phyloP scores from a whole-genome alignment of 2,113 vertebrate genomes.

The Sinocyclocheilus rhinocerous region DNA sequence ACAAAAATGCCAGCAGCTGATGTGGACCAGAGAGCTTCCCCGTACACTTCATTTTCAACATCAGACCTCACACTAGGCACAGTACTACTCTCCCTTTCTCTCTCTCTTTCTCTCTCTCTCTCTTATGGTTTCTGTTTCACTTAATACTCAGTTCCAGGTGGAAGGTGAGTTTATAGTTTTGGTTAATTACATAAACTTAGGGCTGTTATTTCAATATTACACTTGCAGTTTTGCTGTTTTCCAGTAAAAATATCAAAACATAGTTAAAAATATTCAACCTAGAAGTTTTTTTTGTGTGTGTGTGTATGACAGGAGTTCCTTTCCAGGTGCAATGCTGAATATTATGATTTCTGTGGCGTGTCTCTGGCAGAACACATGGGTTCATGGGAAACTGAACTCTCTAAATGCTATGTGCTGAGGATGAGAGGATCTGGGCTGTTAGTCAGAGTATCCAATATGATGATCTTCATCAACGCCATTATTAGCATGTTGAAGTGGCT shows the following conservation, averaged over 20 bases:
- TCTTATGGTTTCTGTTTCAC: neutral
- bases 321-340: neutral
- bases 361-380: neutral
- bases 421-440: neutral
- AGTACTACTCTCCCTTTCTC: slow-evolving; percentile 25
- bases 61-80: slow-evolving; percentile 71
- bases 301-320: neutral
- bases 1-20: slow-evolving; percentile 82
- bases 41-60: slow-evolving; percentile 80
- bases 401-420: neutral
- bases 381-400: slow-evolving; percentile 14
- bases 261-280: neutral
- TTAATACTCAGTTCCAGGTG: neutral
- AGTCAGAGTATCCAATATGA: neutral
- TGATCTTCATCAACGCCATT: neutral
- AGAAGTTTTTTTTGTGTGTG: neutral
- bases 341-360: neutral
- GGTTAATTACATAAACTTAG: neutral
- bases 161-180: slow-evolving; percentile 56
- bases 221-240: slow-evolving; percentile 57
- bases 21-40: slow-evolving; percentile 76
- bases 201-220: slow-evolving; percentile 62
- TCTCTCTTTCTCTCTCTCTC: neutral
- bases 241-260: slow-evolving; percentile 11
- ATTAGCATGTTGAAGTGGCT: slow-evolving; percentile 48